These are phyloP conservation scores for Eupeodes corollae DNA, from an alignment of 1,140 invertebrate species.

Conservation along the genomic window DNA sequence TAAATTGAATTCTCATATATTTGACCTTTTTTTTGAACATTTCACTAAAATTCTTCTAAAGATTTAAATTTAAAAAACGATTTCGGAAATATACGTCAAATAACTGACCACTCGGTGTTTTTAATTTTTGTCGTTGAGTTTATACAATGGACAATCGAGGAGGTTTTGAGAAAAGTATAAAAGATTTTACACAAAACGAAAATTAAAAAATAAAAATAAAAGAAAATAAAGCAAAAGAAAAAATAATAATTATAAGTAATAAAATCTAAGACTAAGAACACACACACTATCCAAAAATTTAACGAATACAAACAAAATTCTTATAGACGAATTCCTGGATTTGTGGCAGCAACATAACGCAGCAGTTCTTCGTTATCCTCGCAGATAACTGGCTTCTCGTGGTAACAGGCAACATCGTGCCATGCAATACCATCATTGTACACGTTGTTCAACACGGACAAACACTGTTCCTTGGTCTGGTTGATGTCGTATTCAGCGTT, in stretches of 20 bases:
- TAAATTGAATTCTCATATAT: no score
- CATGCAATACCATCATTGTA: slow-evolving; percentile 84
- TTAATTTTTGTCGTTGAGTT: no score
- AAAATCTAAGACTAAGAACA: slow-evolving; percentile 34
- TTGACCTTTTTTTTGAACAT: no score
- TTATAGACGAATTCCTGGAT: slow-evolving; percentile 65
- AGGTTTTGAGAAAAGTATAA: not conserved
- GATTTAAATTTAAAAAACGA: no score
- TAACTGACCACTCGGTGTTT: no score
- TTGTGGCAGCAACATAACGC: slow-evolving; percentile 69
- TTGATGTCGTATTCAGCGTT: slow-evolving; percentile 89
- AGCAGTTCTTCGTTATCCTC: slow-evolving; percentile 79
- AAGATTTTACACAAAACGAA: slow-evolving; percentile 27
- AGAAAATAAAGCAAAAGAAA: no score
- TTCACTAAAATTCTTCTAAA: no score
- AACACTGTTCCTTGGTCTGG: slow-evolving; percentile 72
- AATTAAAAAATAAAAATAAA: slow-evolving; percentile 25
- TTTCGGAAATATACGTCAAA: no score
- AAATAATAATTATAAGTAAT: slow-evolving; percentile 23
- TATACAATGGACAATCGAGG: not conserved
- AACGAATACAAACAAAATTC: not conserved
- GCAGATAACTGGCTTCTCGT: slow-evolving; percentile 80
- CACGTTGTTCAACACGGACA: slow-evolving; percentile 78
- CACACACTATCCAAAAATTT: not conserved
- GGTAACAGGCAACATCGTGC: slow-evolving; percentile 88